Evolutionary conservation across 2,888 invertebrate genomes (phyloP).

Genomic region (Folsomia candida): DNA sequence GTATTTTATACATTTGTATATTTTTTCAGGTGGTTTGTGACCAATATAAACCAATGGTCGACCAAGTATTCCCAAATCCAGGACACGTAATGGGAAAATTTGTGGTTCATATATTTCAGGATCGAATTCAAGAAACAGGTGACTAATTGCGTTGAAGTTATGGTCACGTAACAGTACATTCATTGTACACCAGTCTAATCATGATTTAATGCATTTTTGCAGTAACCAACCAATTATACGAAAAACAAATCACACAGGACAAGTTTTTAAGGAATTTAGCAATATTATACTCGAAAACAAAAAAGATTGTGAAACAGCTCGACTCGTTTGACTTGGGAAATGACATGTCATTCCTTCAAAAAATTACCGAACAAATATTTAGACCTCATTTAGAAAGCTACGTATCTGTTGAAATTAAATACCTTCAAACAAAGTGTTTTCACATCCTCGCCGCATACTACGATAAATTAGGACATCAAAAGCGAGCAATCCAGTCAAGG

Average conservation of each 20-base stretch:
- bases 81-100: slow-evolving; percentile 98
- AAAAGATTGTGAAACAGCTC: slow-evolving; percentile 71
- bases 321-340: slow-evolving; percentile 72
- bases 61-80: slow-evolving; percentile 89
- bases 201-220: too few species aligned
- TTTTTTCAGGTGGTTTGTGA: too few species aligned
- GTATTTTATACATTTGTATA: too few species aligned
- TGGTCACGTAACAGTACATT: too few species aligned
- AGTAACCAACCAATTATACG: slow-evolving; percentile 74
- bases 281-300: slow-evolving; percentile 82
- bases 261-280: slow-evolving; percentile 84
- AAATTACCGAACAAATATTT: slow-evolving; percentile 77
- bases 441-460: slow-evolving; percentile 80
- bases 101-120: slow-evolving; percentile 89
- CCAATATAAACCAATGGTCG: slow-evolving; percentile 77
- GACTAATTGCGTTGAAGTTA: too few species aligned
- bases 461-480: slow-evolving; percentile 88
- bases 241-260: slow-evolving; percentile 63
- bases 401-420: slow-evolving; percentile 71
- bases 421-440: slow-evolving; percentile 74
- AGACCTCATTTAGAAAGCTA: slow-evolving; percentile 75
- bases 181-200: too few species aligned
- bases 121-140: slow-evolving; percentile 69
- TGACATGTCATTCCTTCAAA: slow-evolving; percentile 73
- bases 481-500: slow-evolving; percentile 55